Conservation (phyloP, 1,140 invertebrate genomes). For the Drosophila micromelanica region DNA sequence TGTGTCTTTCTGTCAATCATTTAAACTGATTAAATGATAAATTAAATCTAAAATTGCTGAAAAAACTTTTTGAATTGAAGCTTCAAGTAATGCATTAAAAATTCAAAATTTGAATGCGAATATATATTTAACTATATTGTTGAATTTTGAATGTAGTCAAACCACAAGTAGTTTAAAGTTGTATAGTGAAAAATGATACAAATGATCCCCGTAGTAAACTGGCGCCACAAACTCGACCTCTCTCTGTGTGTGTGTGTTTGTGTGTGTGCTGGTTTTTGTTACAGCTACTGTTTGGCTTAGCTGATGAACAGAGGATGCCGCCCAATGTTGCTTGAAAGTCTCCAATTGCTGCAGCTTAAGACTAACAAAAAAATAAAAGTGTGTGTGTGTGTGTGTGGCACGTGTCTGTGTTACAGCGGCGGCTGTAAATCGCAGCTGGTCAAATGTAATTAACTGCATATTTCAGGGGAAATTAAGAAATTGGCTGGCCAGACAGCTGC, state of each 20-base stretch:
- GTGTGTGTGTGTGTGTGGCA: conserved; percentile 7
- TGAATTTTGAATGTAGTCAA: too few relatives aligned
- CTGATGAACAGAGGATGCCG: conserved; percentile 7
- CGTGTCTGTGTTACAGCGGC: conserved; percentile 13
- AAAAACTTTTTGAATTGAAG: too few relatives aligned
- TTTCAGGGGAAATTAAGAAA: conserved; percentile 68
- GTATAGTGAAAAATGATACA: too few relatives aligned
- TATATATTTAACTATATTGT: too few relatives aligned
- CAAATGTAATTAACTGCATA: conserved; percentile 75
- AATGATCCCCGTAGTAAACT: too few relatives aligned
- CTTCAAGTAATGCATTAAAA: too few relatives aligned
- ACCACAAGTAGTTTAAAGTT: too few relatives aligned
- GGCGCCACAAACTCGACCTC: background rate
- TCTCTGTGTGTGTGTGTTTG: conserved; percentile 10
- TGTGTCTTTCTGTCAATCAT: too few relatives aligned
- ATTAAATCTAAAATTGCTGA: too few relatives aligned
- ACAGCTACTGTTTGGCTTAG: conserved; percentile 30
- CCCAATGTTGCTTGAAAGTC: conserved; percentile 45
- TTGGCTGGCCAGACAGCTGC: conserved; percentile 44
- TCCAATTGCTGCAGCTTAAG: conserved; percentile 37
- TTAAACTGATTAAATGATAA: too few relatives aligned
- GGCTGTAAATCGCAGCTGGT: conserved; percentile 45
- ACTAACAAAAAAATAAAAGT: conserved; percentile 17
- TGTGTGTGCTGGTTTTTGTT: background rate
- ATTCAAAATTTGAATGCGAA: too few relatives aligned